Conservation (phyloP, 2,888 invertebrate genomes). For the Pseudolycoriella hygida region DNA sequence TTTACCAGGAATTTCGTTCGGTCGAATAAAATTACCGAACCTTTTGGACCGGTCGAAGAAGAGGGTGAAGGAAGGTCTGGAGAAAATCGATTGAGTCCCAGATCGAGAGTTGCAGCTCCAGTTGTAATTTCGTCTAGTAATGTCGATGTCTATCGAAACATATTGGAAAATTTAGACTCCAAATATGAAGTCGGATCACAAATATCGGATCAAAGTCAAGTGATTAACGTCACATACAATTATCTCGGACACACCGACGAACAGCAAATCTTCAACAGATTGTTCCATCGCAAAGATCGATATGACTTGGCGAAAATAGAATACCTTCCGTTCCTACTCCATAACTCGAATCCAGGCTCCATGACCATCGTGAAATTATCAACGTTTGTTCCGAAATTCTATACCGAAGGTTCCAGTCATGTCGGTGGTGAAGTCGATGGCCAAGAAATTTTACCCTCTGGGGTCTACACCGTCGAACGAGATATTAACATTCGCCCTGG, state of each 20-base stretch:
- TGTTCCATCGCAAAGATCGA: slow-evolving; percentile 75
- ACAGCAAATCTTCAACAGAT: slow-evolving; percentile 50
- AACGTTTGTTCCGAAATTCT: slow-evolving; percentile 62
- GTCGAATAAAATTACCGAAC: slow-evolving; percentile 71
- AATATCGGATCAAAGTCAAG: slow-evolving; percentile 80
- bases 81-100: slow-evolving; percentile 59
- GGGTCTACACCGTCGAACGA: slow-evolving; percentile 78
- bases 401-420: slow-evolving; percentile 44
- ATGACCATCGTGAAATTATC: slow-evolving; percentile 62
- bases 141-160: slow-evolving; percentile 74
- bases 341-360: slow-evolving; percentile 77
- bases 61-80: slow-evolving; percentile 24
- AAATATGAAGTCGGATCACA: slow-evolving; percentile 92
- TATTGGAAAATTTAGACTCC: slow-evolving; percentile 77
- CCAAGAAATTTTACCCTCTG: slow-evolving; percentile 59
- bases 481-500: slow-evolving; percentile 91
- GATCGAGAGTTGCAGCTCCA: slow-evolving; percentile 84
- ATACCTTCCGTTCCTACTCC: slow-evolving; percentile 79
- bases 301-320: slow-evolving; percentile 87
- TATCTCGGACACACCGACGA: slow-evolving; percentile 73
- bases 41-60: slow-evolving; percentile 46
- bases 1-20: slow-evolving; percentile 79
- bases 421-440: slow-evolving; percentile 91
- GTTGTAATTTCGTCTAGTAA: slow-evolving; percentile 85
- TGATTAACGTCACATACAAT: slow-evolving; percentile 86